Percentiles rank a stretch among this genome's conserved stretches.
phyloP scores from a whole-genome alignment of 2,113 vertebrate species.

The Centropus unirufus region DNA sequence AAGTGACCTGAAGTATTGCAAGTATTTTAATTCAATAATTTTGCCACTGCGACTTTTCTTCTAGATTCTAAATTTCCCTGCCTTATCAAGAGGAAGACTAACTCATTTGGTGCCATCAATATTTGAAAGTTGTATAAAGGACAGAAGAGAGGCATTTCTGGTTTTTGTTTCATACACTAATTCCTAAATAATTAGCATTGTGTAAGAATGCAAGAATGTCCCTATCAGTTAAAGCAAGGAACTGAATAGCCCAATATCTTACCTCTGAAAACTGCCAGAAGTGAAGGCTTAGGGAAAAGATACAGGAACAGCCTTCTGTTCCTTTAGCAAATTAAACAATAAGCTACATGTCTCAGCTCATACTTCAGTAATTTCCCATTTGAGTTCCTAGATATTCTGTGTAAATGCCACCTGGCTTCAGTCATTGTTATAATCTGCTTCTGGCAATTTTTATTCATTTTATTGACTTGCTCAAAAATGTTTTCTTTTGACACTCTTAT shows the following conservation, averaged over 20 bases:
- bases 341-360: not conserved
- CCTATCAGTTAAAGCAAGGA: not conserved
- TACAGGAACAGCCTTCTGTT: not conserved
- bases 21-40: not conserved
- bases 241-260: not conserved
- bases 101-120: not conserved
- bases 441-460: not conserved
- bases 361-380: not conserved
- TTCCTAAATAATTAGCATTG: not conserved
- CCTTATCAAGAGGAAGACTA: not conserved
- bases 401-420: not conserved
- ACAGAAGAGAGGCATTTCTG: not conserved
- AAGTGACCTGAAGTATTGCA: not conserved
- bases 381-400: not conserved
- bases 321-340: not conserved
- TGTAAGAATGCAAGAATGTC: not conserved
- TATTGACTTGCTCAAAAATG: not conserved
- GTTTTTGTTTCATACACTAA: not conserved
- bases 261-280: not conserved
- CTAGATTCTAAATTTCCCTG: not conserved
- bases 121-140: not conserved
- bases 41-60: not conserved
- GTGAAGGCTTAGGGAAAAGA: not conserved
- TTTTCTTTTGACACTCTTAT: not conserved
- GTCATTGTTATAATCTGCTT: not conserved